These are phyloP conservation scores for Paracanthobrama guichenoti DNA, from an alignment of 2,113 vertebrate species.

Conservation along the genomic window DNA sequence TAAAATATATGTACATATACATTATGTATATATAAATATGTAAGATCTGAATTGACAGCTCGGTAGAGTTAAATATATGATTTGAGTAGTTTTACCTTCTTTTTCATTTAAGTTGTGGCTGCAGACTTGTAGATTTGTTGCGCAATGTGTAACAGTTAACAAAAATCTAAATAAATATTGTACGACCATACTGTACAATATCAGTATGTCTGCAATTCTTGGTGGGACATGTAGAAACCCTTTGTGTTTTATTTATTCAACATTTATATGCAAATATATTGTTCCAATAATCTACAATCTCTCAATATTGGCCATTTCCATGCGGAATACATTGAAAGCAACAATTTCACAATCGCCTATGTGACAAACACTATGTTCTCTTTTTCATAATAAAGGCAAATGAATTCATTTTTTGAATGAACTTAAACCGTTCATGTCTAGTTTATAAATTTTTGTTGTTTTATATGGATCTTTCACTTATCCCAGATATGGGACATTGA, in stretches of 20 bases:
- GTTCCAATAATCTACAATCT: slow-evolving; percentile 63
- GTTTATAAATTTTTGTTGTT: slow-evolving; percentile 21
- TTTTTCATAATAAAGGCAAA: slow-evolving; percentile 75
- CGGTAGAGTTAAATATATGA: slow-evolving; percentile 88
- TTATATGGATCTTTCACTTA: background rate
- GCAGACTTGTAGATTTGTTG: slow-evolving; percentile 95
- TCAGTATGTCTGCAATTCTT: slow-evolving; percentile 84
- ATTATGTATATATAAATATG: slow-evolving; percentile 75
- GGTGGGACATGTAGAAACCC: slow-evolving; percentile 66
- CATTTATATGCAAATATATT: slow-evolving; percentile 61
- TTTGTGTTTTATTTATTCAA: slow-evolving; percentile 69
- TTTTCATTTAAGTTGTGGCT: slow-evolving; percentile 93
- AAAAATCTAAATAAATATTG: slow-evolving; percentile 97
- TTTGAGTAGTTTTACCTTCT: slow-evolving; percentile 86
- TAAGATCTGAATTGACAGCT: slow-evolving; percentile 92
- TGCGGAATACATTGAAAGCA: slow-evolving; percentile 64
- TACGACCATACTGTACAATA: slow-evolving; percentile 92
- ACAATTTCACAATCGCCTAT: slow-evolving; percentile 64
- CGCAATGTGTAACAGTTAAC: slow-evolving; percentile 95
- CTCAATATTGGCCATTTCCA: slow-evolving; percentile 59
- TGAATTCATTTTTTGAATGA: slow-evolving; percentile 62
- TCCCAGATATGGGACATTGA: background rate
- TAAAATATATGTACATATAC: slow-evolving; percentile 81
- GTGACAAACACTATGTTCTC: slow-evolving; percentile 68
- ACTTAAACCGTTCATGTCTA: slow-evolving; percentile 49